phyloP scores from a whole-genome alignment of 2,888 invertebrate species.

The Diarsia mendica region DNA sequence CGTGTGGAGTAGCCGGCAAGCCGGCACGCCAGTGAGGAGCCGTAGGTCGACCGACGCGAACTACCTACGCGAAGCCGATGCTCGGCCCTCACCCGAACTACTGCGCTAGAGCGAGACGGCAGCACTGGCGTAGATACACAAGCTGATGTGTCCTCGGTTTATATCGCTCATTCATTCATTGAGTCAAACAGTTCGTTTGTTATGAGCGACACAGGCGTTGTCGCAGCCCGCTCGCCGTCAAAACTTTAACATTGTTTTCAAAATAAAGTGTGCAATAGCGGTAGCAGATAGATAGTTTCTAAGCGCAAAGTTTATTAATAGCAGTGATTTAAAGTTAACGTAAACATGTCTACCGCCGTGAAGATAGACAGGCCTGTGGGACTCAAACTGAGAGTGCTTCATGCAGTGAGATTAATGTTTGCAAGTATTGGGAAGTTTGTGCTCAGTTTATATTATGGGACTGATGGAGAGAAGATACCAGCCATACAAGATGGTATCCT shows the following conservation, averaged over 20 bases:
- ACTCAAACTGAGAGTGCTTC: constrained; percentile 76
- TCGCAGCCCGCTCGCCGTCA: constrained; percentile 54
- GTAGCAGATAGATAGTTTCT: constrained; percentile 52
- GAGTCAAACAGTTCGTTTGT: constrained; percentile 66
- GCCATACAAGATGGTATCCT: constrained; percentile 93
- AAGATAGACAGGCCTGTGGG: constrained; percentile 70
- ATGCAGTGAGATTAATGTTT: constrained; percentile 76
- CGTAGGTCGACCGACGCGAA: constrained; percentile 11
- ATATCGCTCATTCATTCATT: constrained; percentile 74
- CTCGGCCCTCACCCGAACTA: constrained; percentile 47
- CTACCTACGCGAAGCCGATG: constrained; percentile 41
- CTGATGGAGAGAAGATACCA: constrained; percentile 92
- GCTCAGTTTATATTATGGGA: constrained; percentile 89
- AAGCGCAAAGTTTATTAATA: constrained; percentile 68
- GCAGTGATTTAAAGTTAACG: constrained; percentile 61
- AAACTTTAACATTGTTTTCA: constrained; percentile 63
- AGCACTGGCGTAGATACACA: constrained; percentile 68
- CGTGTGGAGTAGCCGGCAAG: constrained; percentile 28
- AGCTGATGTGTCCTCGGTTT: constrained; percentile 62
- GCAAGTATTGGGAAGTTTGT: constrained; percentile 78
- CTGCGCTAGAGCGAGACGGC: constrained; percentile 73
- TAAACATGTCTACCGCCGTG: constrained; percentile 72
- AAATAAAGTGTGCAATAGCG: constrained; percentile 59
- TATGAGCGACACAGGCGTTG: constrained; percentile 65
- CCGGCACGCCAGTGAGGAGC: constrained; percentile 41